Conservation (phyloP, 2,888 invertebrate genomes). For the Latrodectus elegans region DNA sequence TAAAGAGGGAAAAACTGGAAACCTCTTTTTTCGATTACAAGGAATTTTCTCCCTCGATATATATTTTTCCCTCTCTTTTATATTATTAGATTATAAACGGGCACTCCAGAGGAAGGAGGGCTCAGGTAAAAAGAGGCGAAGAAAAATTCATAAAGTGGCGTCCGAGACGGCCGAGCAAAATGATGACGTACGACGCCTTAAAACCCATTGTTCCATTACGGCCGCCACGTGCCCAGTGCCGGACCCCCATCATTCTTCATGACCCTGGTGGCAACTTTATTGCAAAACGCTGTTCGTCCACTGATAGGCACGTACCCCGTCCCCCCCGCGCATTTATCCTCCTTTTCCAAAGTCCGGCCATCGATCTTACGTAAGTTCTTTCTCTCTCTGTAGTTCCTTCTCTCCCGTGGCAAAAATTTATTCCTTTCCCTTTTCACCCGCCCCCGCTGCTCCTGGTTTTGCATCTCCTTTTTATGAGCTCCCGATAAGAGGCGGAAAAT, state of each 20-base stretch:
- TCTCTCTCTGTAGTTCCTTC: conserved; percentile 25
- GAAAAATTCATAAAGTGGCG: conserved; percentile 65
- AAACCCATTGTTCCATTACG: conserved; percentile 69
- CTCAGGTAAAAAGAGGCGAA: conserved; percentile 45
- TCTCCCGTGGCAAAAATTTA: conserved; percentile 48
- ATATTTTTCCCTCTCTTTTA: conserved; percentile 26
- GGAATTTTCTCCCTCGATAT: conserved; percentile 10
- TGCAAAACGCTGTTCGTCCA: conserved; percentile 67
- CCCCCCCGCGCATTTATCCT: conserved; percentile 63
- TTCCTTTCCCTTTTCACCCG: conserved; percentile 15
- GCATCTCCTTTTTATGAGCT: conserved; percentile 65
- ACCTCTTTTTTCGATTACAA: conserved; percentile 28
- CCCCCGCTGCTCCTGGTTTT: conserved; percentile 25
- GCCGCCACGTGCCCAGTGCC: conserved; percentile 64
- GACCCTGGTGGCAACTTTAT: conserved; percentile 68
- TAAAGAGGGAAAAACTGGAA: conserved; percentile 7
- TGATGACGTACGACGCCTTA: conserved; percentile 69
- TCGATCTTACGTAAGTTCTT: conserved; percentile 62
- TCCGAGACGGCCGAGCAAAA: conserved; percentile 53
- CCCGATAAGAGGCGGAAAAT: conserved; percentile 43
- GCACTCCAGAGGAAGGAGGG: conserved; percentile 50
- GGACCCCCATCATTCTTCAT: conserved; percentile 68
- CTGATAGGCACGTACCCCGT: conserved; percentile 65
- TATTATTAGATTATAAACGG: conserved; percentile 57
- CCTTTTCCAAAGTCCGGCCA: conserved; percentile 63